Percentiles rank a stretch among this genome's conserved stretches.
These are phyloP conservation scores for Drosophila suboccidentalis DNA, from an alignment of 2,888 invertebrate species.

Conservation along the genomic window DNA sequence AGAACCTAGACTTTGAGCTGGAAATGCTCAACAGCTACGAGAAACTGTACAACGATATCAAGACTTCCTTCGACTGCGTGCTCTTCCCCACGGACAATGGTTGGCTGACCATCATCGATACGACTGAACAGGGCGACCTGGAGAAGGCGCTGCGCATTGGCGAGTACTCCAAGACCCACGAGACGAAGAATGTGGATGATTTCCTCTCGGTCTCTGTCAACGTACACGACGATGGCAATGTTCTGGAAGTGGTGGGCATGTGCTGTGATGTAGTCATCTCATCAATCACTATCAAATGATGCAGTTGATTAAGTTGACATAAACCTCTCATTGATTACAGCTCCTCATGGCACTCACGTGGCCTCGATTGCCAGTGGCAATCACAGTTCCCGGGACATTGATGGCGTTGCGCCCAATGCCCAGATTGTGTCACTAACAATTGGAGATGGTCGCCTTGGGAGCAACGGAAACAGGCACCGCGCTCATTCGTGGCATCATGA, in stretches of 20 bases:
- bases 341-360: conserved; percentile 98
- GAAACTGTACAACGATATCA: conserved; percentile 94
- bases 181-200: conserved; percentile 93
- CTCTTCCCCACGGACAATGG: conserved; percentile 96
- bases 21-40: conserved; percentile 93
- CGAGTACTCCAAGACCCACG: conserved; percentile 92
- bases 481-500: conserved; percentile 95
- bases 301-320: no score
- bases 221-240: conserved; percentile 95
- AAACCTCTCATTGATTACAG: no score
- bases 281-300: neutral
- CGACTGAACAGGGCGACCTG: conserved; percentile 89
- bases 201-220: conserved; percentile 96
- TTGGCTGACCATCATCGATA: conserved; percentile 88
- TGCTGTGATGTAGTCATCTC: conserved; percentile 91
- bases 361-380: conserved; percentile 98
- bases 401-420: conserved; percentile 98
- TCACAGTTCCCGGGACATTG: conserved; percentile 92
- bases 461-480: conserved; percentile 99
- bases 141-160: conserved; percentile 91
- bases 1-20: conserved; percentile 94
- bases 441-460: conserved; percentile 94
- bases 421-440: conserved; percentile 96
- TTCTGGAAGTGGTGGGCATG: conserved; percentile 96
- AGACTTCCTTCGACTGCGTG: conserved; percentile 97